These are phyloP conservation scores for Vannuccia rotundouncinata DNA, from an alignment of 2,888 invertebrate species.

Conservation along the genomic window DNA sequence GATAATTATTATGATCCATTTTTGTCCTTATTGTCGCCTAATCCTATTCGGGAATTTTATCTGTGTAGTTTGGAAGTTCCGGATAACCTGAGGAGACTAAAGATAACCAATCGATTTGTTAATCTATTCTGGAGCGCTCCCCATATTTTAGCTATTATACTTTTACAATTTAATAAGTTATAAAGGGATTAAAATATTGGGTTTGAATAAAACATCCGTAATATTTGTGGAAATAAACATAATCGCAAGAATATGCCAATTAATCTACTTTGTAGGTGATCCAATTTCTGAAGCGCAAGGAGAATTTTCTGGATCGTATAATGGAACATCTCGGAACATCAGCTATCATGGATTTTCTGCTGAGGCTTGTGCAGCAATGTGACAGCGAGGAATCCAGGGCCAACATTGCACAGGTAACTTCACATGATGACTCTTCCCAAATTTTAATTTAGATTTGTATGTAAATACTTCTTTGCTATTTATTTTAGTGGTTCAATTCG, in stretches of 20 bases:
- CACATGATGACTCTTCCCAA: neutral
- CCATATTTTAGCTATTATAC: no score
- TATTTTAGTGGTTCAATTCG: neutral
- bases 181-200: no score
- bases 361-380: neutral
- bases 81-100: no score
- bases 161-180: no score
- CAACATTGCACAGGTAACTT: neutral
- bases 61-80: no score
- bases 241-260: neutral
- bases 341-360: neutral
- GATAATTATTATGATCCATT: no score
- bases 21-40: no score
- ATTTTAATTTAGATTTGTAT: neutral
- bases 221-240: no score
- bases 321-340: neutral
- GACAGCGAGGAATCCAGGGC: neutral
- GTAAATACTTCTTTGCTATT: neutral
- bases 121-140: no score
- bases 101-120: no score
- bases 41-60: no score
- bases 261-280: neutral
- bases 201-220: no score
- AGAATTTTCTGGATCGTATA: neutral
- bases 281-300: neutral